These are phyloP conservation scores for Gymnothorax javanicus DNA, from an alignment of 2,797 vertebrate genomes.

Conservation along the genomic window DNA sequence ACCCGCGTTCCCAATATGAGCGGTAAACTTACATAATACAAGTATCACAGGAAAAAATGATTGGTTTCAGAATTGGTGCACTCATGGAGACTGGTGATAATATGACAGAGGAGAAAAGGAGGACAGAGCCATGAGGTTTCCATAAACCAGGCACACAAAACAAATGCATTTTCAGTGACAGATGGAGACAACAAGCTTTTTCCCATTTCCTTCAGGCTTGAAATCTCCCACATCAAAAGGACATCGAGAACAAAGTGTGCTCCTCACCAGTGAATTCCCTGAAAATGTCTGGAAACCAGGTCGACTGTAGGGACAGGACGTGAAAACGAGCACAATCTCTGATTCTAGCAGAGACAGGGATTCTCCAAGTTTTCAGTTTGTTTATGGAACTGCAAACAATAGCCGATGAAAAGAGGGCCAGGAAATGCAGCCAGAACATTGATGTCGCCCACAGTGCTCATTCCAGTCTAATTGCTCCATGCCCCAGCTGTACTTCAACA, in stretches of 20 bases:
- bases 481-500: neutral
- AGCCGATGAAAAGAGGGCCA: constrained; percentile 67
- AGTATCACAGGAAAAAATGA: neutral
- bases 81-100: neutral
- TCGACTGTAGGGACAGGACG: constrained; percentile 73
- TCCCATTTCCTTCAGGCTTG: neutral
- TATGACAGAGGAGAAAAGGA: neutral
- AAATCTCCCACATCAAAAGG: constrained; percentile 59
- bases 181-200: neutral
- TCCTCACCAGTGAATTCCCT: constrained; percentile 37
- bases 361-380: constrained; percentile 62
- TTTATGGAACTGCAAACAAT: constrained; percentile 78
- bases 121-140: neutral
- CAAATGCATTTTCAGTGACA: neutral
- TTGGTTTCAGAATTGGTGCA: neutral
- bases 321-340: constrained; percentile 18
- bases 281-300: constrained; percentile 61
- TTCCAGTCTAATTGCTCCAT: constrained; percentile 15
- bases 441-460: constrained; percentile 66
- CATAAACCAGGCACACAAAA: neutral
- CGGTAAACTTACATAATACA: no score
- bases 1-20: no score
- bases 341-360: constrained; percentile 64
- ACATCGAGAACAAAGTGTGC: constrained; percentile 55
- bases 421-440: constrained; percentile 72